These are phyloP conservation scores for Ctenopoma kingsleyae DNA, from an alignment of 2,797 vertebrate genomes.

Conservation along the genomic window DNA sequence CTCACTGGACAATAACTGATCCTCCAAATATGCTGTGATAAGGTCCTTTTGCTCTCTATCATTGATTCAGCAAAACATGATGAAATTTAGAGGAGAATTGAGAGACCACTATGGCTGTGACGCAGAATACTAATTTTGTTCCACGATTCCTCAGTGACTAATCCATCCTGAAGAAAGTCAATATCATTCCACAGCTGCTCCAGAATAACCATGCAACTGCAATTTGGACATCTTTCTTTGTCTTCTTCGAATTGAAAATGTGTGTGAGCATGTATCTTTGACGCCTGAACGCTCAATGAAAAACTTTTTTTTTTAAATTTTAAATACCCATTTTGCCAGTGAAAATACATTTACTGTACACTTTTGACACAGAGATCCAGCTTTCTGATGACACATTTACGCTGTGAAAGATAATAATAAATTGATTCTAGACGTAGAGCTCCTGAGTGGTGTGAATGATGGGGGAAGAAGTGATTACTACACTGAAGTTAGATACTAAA, in stretches of 20 bases:
- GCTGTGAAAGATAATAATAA: conserved; percentile 25
- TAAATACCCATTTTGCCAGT: neutral
- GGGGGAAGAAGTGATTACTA: conserved; percentile 24
- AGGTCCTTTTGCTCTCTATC: conserved; percentile 41
- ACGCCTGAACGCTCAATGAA: neutral
- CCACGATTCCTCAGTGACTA: conserved; percentile 46
- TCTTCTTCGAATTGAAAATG: neutral
- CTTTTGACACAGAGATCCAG: conserved; percentile 8
- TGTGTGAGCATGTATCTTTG: neutral
- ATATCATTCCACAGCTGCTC: conserved; percentile 37
- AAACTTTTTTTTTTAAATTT: conserved; percentile 6
- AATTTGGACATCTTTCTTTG: conserved; percentile 27
- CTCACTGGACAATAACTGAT: conserved; percentile 42
- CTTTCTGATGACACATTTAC: conserved; percentile 22
- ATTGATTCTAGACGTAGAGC: conserved; percentile 43
- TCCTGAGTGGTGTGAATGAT: conserved; percentile 22
- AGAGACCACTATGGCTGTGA: conserved; percentile 18
- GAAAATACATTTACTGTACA: conserved; percentile 17
- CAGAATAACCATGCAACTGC: conserved; percentile 21
- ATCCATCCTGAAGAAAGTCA: conserved; percentile 59
- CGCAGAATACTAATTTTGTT: conserved; percentile 62
- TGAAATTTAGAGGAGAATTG: conserved; percentile 53
- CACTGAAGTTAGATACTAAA: conserved; percentile 18
- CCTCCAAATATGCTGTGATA: conserved; percentile 28
- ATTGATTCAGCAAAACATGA: conserved; percentile 67